A percentile compares a stretch with the other conserved stretches of the same genome.
Conservation (phyloP, 2,113 vertebrate species). For the Asarcornis scutulata region DNA sequence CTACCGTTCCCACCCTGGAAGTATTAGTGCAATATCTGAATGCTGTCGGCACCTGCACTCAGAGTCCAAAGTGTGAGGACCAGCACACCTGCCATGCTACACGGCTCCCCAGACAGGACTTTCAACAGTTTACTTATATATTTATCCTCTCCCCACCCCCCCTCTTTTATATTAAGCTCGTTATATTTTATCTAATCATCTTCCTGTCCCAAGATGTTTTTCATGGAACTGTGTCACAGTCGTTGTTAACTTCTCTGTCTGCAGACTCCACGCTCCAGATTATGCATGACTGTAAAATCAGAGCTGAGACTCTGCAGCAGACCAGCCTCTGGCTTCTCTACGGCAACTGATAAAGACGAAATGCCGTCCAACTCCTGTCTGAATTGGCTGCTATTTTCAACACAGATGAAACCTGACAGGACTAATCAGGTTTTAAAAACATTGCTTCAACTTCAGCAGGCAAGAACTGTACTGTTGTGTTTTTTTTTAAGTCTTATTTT, state of each 20-base stretch:
- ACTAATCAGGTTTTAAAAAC: slow-evolving; percentile 31
- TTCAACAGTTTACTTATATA: accelerated
- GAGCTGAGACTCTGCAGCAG: background rate
- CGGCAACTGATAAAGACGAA: background rate
- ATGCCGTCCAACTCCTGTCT: background rate
- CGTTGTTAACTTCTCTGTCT: background rate
- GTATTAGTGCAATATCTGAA: background rate
- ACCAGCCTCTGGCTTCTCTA: background rate
- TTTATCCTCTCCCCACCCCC: background rate
- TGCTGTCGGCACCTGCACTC: background rate
- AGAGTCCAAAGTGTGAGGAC: background rate
- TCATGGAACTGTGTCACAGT: background rate
- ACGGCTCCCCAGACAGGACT: background rate
- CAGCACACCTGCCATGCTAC: background rate
- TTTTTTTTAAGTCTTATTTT: background rate
- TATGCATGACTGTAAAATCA: background rate
- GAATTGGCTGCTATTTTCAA: background rate
- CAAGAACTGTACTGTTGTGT: background rate
- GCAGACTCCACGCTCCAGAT: background rate
- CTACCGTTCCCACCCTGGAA: background rate
- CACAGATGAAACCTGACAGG: slow-evolving; percentile 26
- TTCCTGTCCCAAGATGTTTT: background rate
- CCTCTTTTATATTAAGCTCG: background rate
- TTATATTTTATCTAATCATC: background rate
- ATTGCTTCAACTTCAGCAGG: background rate